Percentiles rank a stretch among this genome's conserved stretches.
Evolutionary conservation across 2,113 vertebrate genomes (phyloP).

Genomic region (Promerops cafer): DNA sequence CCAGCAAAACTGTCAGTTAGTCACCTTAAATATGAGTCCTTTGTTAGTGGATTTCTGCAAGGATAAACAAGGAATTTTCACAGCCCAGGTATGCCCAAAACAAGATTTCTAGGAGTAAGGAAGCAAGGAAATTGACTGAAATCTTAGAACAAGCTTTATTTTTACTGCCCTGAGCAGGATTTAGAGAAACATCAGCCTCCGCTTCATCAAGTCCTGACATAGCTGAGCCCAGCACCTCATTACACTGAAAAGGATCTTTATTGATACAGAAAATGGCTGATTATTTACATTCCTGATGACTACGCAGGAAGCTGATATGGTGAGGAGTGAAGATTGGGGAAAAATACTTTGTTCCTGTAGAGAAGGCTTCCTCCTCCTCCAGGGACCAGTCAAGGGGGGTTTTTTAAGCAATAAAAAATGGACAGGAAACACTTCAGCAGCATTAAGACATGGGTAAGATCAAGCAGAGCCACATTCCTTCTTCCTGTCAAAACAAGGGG

Average conservation of each 20-base stretch:
- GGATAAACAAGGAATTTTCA: slow-evolving; percentile 20
- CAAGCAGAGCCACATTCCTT: not conserved
- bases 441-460: accelerated
- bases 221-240: not conserved
- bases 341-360: not conserved
- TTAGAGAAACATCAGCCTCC: not conserved
- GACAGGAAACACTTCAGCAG: not conserved
- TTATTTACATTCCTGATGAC: not conserved
- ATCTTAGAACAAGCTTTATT: not conserved
- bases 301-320: not conserved
- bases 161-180: not conserved
- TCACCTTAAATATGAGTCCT: not conserved
- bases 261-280: not conserved
- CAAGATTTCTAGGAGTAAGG: not conserved
- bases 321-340: not conserved
- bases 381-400: not conserved
- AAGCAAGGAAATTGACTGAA: not conserved
- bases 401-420: not conserved
- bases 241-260: not conserved
- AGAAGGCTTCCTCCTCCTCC: not conserved
- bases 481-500: not conserved
- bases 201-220: not conserved
- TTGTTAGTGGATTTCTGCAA: not conserved
- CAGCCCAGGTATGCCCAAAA: not conserved
- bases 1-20: not conserved